Evolutionary conservation across 2,888 invertebrate genomes (phyloP), one percentile per base, ranked within the genome.

Genomic region (Acanthosepion esculentum): DNA sequence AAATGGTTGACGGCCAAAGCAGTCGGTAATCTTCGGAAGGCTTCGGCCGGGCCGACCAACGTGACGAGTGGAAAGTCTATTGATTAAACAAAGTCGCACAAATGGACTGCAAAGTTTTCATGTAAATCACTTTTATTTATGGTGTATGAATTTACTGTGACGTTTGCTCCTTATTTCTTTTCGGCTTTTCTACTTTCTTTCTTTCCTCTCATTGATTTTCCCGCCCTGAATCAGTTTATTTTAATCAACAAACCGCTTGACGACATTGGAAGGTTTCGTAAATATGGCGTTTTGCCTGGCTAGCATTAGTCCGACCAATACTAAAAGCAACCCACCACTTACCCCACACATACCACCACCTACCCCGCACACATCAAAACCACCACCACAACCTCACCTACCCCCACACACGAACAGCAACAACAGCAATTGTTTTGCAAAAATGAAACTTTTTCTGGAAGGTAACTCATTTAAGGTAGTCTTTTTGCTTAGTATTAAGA

Each of bases 91-190:
- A 33, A n/a, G 33, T 78, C 18, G 23, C 59, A 20, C 59, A n/a
- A 78, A 78, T 33, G n/a, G 78, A 78, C 78, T 78, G 78, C n/a
- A 33, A 78, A 78, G 78, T 29, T n/a, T 78, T 78, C 29, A 78
- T n/a, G 78, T n/a, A 78, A n/a, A n/a, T n/a, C 78, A 78, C 12
- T 78, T 78, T 78, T 78, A 78, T 78, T 78, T 78, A 78, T 78
- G 78, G 23, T 33, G 10, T n/a, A 78, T n/a, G 15, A 78, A 78
- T 33, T 78, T 78, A 15, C n/a, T 15, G 12, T 12, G 12, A n/a
- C 18, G 78, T n/a, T 78, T 78, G 33, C 15, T 78, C n/a, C 33
- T 59, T 7, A 59, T 59, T 78, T 78, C 78, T 78, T 78, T 33
- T 33, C 15, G 78, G 12, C 10, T 78, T 78, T 78, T n/a, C n/a